A percentile compares a stretch with the other conserved stretches of the same genome.
Conservation (phyloP, 2,797 vertebrate genomes). For the Atherinosoma microstoma region DNA sequence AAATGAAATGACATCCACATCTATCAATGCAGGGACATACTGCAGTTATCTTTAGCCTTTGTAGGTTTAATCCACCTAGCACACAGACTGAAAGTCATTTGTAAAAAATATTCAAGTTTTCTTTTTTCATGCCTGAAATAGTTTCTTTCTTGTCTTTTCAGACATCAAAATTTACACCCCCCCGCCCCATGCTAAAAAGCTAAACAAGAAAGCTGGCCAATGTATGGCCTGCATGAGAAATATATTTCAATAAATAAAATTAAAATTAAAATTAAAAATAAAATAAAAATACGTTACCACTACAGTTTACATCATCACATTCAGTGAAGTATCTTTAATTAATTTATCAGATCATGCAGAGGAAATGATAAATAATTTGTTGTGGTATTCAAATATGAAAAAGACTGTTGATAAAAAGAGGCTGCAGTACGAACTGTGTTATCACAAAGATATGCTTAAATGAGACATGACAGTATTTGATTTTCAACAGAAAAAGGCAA, state of each 20-base stretch:
- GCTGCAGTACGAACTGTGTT: conserved; percentile 10
- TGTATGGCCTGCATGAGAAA: background rate
- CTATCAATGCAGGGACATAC: background rate
- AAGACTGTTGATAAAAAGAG: conserved; percentile 21
- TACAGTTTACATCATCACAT: background rate
- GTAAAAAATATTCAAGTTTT: background rate
- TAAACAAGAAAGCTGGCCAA: background rate
- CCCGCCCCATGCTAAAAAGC: background rate
- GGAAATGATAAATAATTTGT: conserved; percentile 28
- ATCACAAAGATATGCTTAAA: conserved; percentile 18
- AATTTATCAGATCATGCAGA: conserved; percentile 17
- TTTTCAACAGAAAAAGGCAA: conserved; percentile 31
- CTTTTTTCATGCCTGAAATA: background rate
- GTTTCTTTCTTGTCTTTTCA: background rate
- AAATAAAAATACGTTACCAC: background rate
- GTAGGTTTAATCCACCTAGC: conserved; percentile 1
- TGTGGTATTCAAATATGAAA: conserved; percentile 6
- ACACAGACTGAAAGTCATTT: background rate
- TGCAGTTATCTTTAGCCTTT: background rate
- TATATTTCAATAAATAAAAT: background rate
- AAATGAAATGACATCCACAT: conserved; percentile 18
- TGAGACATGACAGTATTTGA: conserved; percentile 18
- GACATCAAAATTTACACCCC: background rate
- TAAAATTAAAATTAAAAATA: background rate
- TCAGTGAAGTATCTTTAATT: conserved; percentile 13